Evolutionary conservation across 2,888 invertebrate genomes (phyloP).

Genomic region (Drosophila paramelanica): DNA sequence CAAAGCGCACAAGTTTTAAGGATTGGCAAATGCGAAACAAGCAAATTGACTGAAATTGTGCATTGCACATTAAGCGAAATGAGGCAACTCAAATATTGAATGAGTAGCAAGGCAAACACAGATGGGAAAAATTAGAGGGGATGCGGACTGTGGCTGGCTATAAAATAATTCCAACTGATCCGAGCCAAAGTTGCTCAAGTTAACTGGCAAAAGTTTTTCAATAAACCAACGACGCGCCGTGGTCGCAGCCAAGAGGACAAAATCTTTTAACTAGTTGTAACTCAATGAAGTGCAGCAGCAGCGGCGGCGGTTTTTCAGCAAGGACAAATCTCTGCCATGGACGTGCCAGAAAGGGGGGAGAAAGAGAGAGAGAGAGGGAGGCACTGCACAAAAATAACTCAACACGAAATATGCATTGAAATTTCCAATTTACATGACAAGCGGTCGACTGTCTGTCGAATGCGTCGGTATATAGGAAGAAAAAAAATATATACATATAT

Average conservation of each 20-base stretch:
- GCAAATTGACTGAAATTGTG: conserved; percentile 69
- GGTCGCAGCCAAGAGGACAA: conserved; percentile 45
- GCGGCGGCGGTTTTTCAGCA: conserved; percentile 17
- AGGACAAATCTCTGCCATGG: conserved; percentile 17
- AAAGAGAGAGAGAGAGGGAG: background rate
- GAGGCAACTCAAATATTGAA: conserved; percentile 18
- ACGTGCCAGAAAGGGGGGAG: conserved; percentile 6
- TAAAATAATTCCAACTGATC: conserved; percentile 33
- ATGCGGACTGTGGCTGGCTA: background rate
- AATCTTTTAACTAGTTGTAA: conserved; percentile 72
- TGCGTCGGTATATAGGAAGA: too few relatives aligned
- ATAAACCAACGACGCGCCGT: conserved; percentile 53
- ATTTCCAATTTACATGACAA: conserved; percentile 75
- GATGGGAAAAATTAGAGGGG: background rate
- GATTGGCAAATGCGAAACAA: conserved; percentile 37
- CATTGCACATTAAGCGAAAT: conserved; percentile 62
- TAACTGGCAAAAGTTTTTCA: conserved; percentile 66
- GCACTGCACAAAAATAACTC: conserved; percentile 39
- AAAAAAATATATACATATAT: background rate
- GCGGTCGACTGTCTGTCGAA: conserved; percentile 11
- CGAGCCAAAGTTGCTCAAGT: conserved; percentile 41
- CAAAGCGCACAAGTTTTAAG: background rate
- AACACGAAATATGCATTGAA: conserved; percentile 71
- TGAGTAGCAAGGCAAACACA: background rate
- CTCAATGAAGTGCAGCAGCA: conserved; percentile 50